These are phyloP conservation scores for Ophiothrix spiculata DNA, from an alignment of 35 echinoderm and acorn worm species.

Conservation along the genomic window DNA sequence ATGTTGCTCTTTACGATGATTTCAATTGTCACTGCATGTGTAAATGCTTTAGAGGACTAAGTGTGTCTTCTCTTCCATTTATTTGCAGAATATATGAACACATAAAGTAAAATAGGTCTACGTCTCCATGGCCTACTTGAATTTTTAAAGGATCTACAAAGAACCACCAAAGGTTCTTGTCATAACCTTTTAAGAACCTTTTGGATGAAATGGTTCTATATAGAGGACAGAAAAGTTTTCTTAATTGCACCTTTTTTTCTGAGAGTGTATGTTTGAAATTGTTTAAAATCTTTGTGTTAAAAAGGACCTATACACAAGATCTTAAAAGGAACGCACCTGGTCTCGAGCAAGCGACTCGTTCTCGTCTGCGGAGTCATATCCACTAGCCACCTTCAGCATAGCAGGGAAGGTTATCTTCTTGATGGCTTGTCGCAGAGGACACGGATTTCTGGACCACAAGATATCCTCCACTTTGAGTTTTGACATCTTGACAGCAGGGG, in stretches of 20 bases:
- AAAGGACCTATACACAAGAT: not conserved
- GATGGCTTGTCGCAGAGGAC: slow-evolving; percentile 59
- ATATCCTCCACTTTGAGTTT: slow-evolving; percentile 72
- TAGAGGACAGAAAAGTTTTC: too few relatives aligned
- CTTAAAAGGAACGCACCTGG: slow-evolving; percentile 49
- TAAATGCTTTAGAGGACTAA: too few relatives aligned
- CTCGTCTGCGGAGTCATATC: slow-evolving; percentile 66
- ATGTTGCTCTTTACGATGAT: not conserved
- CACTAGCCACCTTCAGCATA: slow-evolving; percentile 65
- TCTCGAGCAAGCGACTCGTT: slow-evolving; percentile 54
- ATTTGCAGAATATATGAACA: not conserved
- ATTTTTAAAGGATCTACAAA: not conserved
- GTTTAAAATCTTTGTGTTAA: not conserved
- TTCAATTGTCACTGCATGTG: not conserved
- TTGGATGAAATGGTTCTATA: too few relatives aligned
- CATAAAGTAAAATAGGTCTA: too few relatives aligned
- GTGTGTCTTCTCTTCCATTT: not conserved
- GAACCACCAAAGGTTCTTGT: too few relatives aligned
- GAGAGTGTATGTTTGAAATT: too few relatives aligned
- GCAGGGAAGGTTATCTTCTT: slow-evolving; percentile 71
- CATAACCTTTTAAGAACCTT: too few relatives aligned
- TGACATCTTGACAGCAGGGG: not conserved
- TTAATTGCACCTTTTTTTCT: too few relatives aligned
- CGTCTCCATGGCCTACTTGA: not conserved
- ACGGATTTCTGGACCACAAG: slow-evolving; percentile 61